Conservation (phyloP, 1,140 invertebrate genomes). For the Zaprionus africanus region DNA sequence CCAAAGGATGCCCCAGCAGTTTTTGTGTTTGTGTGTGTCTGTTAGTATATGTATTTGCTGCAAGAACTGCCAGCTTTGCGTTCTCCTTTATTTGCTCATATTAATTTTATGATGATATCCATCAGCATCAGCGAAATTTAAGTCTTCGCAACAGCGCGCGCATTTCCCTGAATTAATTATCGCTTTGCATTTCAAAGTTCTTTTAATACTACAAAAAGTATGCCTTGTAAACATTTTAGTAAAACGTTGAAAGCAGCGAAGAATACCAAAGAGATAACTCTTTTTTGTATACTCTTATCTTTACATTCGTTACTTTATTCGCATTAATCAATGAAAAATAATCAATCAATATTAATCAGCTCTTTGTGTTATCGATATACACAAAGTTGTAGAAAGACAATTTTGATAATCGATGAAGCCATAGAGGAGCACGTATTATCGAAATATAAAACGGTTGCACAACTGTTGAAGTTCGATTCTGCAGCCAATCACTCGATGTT, state of each 20-base stretch:
- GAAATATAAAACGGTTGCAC: neutral
- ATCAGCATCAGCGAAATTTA: neutral
- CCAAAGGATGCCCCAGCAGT: neutral
- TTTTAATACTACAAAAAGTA: constrained; percentile 9
- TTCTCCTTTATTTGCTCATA: constrained; percentile 2
- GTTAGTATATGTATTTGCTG: neutral
- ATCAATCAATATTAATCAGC: too few relatives aligned
- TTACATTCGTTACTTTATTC: neutral
- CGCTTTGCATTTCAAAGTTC: neutral
- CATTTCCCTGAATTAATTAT: constrained; percentile 12
- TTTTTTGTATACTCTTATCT: neutral
- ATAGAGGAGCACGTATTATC: neutral
- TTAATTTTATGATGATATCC: constrained; percentile 2
- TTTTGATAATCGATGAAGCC: too few relatives aligned
- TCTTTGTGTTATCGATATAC: neutral
- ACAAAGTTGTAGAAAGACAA: too few relatives aligned
- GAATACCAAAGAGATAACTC: neutral
- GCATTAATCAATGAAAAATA: too few relatives aligned
- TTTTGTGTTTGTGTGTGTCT: neutral
- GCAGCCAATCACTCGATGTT: neutral
- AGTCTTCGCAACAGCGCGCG: neutral
- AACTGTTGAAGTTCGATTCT: neutral
- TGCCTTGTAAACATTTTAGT: neutral
- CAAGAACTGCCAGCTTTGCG: neutral
- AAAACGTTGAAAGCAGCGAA: neutral